phyloP scores from a whole-genome alignment of 2,888 invertebrate species.

The Drosophila cognata region DNA sequence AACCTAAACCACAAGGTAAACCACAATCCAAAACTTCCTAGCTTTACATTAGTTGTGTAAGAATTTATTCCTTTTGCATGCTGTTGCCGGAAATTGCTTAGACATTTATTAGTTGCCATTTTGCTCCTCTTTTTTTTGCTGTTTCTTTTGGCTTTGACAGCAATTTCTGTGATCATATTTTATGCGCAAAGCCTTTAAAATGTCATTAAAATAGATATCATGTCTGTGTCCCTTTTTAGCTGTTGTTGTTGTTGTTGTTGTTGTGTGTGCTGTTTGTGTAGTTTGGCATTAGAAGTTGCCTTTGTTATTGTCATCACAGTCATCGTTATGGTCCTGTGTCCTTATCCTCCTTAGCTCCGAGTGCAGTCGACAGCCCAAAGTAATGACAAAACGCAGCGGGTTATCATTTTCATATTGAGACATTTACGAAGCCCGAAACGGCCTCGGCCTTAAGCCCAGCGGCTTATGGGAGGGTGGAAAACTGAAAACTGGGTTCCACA shows the following conservation, averaged over 20 bases:
- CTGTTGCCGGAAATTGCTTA: slow-evolving; percentile 42
- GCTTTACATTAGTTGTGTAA: slow-evolving; percentile 4
- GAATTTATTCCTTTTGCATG: slow-evolving; percentile 34
- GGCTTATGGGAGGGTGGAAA: slow-evolving; percentile 14
- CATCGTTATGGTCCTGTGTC: slow-evolving; percentile 23
- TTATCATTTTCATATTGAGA: slow-evolving; percentile 79
- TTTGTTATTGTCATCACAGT: slow-evolving; percentile 37
- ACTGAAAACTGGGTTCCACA: slow-evolving; percentile 19
- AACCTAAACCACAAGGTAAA: slow-evolving; percentile 84
- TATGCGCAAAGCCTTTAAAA: slow-evolving; percentile 67
- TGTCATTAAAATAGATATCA: slow-evolving; percentile 72
- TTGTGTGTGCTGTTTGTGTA: slow-evolving; percentile 31
- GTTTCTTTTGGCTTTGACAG: slow-evolving; percentile 45
- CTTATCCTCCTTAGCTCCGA: slow-evolving; percentile 29
- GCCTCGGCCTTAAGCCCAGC: slow-evolving; percentile 25
- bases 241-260: slow-evolving; percentile 22
- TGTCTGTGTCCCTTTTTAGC: slow-evolving; percentile 11
- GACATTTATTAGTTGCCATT: slow-evolving; percentile 49
- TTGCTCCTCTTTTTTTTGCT: slow-evolving; percentile 28
- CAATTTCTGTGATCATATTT: slow-evolving; percentile 71
- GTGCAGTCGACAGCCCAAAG: slow-evolving; percentile 74
- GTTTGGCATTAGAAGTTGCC: slow-evolving; percentile 45
- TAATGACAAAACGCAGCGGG: slow-evolving; percentile 78
- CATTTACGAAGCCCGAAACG: slow-evolving; percentile 54
- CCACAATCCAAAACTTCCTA: slow-evolving; percentile 25